Evolutionary conservation across 1,140 invertebrate species (phyloP).

Genomic region (Micrasema minimum): DNA sequence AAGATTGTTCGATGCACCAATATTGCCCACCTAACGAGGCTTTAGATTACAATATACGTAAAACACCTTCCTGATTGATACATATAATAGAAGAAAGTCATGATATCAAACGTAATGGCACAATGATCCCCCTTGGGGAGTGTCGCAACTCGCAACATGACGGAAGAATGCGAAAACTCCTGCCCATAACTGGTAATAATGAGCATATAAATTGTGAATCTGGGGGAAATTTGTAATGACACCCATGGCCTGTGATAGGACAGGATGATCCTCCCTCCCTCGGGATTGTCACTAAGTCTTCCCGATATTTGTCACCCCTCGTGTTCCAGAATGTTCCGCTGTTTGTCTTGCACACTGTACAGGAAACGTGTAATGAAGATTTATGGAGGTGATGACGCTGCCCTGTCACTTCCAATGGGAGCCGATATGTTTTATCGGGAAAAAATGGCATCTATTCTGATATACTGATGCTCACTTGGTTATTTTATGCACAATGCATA

Average conservation of each 20-base stretch:
- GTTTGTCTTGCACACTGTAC: conserved; percentile 14
- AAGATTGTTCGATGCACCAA: no score
- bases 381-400: conserved; percentile 47
- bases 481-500: no score
- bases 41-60: no score
- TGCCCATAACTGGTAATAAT: conserved; percentile 31
- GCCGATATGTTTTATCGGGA: no score
- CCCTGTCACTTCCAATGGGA: conserved; percentile 1
- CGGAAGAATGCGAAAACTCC: conserved; percentile 13
- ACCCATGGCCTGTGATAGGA: neutral
- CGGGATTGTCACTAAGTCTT: conserved; percentile 38
- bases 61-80: no score
- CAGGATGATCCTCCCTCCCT: neutral
- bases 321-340: neutral
- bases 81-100: no score
- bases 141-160: conserved; percentile 4
- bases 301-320: conserved; percentile 26
- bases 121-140: neutral
- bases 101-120: neutral
- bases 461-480: no score
- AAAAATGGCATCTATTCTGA: no score
- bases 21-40: no score
- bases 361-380: conserved; percentile 50
- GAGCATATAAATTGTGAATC: conserved; percentile 24
- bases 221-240: conserved; percentile 34